A percentile compares a stretch with the other conserved stretches of the same genome.
These are phyloP conservation scores for Rhizomys pruinosus DNA, from an alignment of 2,113 vertebrate species.

Conservation along the genomic window DNA sequence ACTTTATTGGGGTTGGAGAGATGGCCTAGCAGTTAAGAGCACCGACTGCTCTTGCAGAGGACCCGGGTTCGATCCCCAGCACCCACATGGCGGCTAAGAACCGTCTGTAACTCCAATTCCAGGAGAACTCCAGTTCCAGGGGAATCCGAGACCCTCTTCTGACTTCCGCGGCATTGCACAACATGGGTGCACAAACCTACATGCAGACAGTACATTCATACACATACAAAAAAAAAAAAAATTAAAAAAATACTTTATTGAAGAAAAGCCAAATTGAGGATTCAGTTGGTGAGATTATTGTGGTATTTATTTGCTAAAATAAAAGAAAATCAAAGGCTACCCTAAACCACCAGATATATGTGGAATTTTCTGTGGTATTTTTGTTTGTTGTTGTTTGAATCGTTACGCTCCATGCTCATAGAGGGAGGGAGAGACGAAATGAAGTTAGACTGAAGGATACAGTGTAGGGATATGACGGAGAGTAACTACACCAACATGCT, in stretches of 20 bases:
- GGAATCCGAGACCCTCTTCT: too few relatives aligned
- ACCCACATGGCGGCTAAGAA: too few relatives aligned
- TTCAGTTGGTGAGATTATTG: neutral
- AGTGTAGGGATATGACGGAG: neutral
- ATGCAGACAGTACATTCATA: too few relatives aligned
- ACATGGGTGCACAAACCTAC: too few relatives aligned
- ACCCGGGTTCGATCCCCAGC: too few relatives aligned
- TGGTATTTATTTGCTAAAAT: conserved; percentile 36
- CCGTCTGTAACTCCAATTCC: too few relatives aligned
- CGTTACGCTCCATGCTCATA: neutral
- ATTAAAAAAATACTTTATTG: conserved; percentile 39
- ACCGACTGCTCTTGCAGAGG: too few relatives aligned
- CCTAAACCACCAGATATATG: neutral
- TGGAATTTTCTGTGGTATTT: neutral
- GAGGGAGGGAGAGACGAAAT: neutral
- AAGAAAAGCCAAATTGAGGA: neutral
- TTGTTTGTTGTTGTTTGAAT: neutral
- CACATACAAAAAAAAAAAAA: too few relatives aligned
- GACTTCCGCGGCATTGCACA: too few relatives aligned
- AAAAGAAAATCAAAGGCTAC: conserved; percentile 27
- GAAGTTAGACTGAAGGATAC: neutral
- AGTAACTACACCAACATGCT: neutral
- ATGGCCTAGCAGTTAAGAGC: too few relatives aligned
- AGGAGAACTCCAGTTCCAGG: too few relatives aligned
- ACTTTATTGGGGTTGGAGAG: too few relatives aligned